Evolutionary conservation across 1,140 invertebrate species (phyloP).

Genomic region (Lamellibrachia luymesi): DNA sequence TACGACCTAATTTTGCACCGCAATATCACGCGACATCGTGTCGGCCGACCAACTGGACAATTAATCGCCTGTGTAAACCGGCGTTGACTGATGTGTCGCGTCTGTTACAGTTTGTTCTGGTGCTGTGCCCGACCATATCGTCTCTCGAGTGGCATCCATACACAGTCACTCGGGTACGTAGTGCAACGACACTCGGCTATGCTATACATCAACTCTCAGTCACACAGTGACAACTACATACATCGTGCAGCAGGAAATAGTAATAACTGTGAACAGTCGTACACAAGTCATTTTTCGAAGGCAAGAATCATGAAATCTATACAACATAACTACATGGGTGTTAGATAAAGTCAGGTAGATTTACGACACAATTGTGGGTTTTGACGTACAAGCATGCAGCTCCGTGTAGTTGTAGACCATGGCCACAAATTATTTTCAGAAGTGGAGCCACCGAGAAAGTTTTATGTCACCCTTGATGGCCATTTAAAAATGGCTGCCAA

Average conservation of each 20-base stretch:
- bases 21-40: too few species aligned
- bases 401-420: too few species aligned
- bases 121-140: slow-evolving; percentile 30
- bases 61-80: too few species aligned
- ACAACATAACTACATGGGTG: background rate
- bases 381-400: too few species aligned
- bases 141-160: slow-evolving; percentile 36
- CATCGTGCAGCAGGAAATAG: background rate
- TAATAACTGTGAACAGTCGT: background rate
- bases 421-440: too few species aligned
- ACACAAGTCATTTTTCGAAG: background rate
- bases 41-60: too few species aligned
- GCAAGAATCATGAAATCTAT: background rate
- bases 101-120: slow-evolving; percentile 29
- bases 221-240: background rate
- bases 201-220: background rate
- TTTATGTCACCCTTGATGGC: too few species aligned
- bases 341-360: background rate
- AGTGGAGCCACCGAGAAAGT: too few species aligned
- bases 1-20: too few species aligned
- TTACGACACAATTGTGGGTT: too few species aligned
- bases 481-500: too few species aligned
- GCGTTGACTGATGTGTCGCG: too few species aligned
- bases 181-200: background rate
- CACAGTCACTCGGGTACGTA: slow-evolving; percentile 31